Conservation (phyloP, 2,113 vertebrate genomes). For the Malaclemys terrapin region DNA sequence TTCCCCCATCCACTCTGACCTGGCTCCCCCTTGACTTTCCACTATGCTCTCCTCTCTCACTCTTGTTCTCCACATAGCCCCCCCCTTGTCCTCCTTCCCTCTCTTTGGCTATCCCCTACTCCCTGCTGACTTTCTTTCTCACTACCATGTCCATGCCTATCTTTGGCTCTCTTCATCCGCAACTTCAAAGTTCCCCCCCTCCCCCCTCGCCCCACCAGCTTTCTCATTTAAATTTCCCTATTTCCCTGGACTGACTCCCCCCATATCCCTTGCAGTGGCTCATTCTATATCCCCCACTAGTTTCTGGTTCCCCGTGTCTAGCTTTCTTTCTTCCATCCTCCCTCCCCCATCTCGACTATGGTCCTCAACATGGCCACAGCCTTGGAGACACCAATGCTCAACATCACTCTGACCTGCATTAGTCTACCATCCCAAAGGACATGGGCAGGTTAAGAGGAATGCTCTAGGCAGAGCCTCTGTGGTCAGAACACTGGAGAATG, state of each 20-base stretch:
- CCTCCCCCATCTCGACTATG: background rate
- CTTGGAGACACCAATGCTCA: background rate
- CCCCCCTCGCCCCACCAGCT: accelerated
- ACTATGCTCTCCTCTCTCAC: background rate
- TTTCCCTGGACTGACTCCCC: background rate
- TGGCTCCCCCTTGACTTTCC: background rate
- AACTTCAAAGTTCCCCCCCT: background rate
- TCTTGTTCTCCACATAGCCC: background rate
- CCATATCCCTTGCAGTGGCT: too few species aligned
- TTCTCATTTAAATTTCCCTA: background rate
- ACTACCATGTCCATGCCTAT: background rate
- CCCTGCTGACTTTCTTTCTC: background rate
- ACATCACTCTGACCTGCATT: background rate
- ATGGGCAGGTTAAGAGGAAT: background rate
- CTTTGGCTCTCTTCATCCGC: background rate
- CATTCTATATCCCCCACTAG: too few species aligned
- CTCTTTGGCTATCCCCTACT: background rate
- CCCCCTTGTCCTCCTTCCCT: background rate
- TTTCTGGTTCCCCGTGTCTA: background rate
- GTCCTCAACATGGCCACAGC: background rate
- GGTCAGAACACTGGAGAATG: background rate
- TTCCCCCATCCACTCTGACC: background rate
- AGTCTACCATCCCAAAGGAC: background rate
- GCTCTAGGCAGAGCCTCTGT: background rate
- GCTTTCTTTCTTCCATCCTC: background rate